Base-by-base conservation (phyloP, 2,888 invertebrate genomes). In the Aspidiotus rigidus region DNA sequence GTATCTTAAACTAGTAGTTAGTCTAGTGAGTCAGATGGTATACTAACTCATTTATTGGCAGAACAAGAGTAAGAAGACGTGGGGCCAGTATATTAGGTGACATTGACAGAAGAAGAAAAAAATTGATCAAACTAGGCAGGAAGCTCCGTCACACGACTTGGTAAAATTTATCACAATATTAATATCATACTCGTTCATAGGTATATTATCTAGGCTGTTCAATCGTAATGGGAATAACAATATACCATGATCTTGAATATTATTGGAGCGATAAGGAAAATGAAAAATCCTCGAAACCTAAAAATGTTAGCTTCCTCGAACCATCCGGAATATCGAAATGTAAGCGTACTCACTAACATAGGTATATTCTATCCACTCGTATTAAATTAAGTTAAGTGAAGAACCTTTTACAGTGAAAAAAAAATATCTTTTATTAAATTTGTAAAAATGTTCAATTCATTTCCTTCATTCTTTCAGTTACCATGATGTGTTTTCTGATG, bases 401-500 rank as follows among this genome's bases (percentile, higher is more conserved):
- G n/a, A n/a, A n/a, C n/a, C n/a, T n/a, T n/a, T n/a, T n/a, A n/a
- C n/a, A 28, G 28, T 28, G 28, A 28, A 1, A 28, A 28, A n/a
- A 28, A 28, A 28, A 28, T 28, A 5, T 28, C 28, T 28, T 28
- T 5, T 28, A 28, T 28, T 5, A 5, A n/a, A n/a, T n/a, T n/a
- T n/a, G 28, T 28, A 5, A 28, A 5, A 28, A 28, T 28, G 28
- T 28, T 5, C 28, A 28, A 28, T 28, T 28, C 28, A 28, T 28
- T 28, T 28, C 28, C 28, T 28, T 28, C 28, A 28, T 28, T 41
- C n/a, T 70, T 70, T 28, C 70, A 70, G 70, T 64, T 41, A 70
- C 70, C 16, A 70, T 70, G 70, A 53, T 70, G 41, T 70, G 60
- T 41, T 64, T 64, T 49, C 17, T 70, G 53, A 59, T 70, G n/a